Base-by-base conservation (phyloP, 2,888 invertebrate species). In the Scaeva pyrastri region DNA sequence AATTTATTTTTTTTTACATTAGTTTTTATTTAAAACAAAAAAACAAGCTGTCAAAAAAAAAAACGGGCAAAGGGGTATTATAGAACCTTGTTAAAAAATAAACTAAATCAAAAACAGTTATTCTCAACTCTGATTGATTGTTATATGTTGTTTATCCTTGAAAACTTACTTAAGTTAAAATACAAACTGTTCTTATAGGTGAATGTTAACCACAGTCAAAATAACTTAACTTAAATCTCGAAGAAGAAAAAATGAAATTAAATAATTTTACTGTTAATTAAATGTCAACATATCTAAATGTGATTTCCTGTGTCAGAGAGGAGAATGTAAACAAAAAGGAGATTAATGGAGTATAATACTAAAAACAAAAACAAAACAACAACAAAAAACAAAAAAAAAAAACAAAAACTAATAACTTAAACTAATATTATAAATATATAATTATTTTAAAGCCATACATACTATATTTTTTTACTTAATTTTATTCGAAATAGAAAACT, bases 271-370 rank as follows among this genome's bases (percentile, higher is more conserved):
- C 77, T 77, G 77, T 82, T 82, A 82, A 86, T 82, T 86, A 82
- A 86, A 81, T 86, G 86, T 86, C 86, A 81, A 86, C 86, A 82
- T 86, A 86, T 86, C 86, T 86, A 62, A 86, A 81, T 86, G 82
- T 86, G 82, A 82, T 86, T 81, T 86, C 77, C 77, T 83, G 74
- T 83, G 74, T 68, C 82, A 77, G 74, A 70, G 55, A 56, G 76
- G 58, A 70, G 62, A 74, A 52, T 52, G 23, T 58, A 50, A 68
- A 60, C 72, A 80, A 58, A 66, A 50, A 66, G 71, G 71, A 55
- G 52, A 77, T 62, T 78, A 50, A 80, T 72, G 31, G 62, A 73
- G 31, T 16, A 55, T n/a, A n/a, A n/a, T n/a, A n/a, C n/a, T n/a
- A n/a, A n/a, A n/a, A n/a, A n/a, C n/a, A n/a, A n/a, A n/a, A n/a